Base-by-base conservation (phyloP, 1,140 invertebrate species). In the Telenomus remus region DNA sequence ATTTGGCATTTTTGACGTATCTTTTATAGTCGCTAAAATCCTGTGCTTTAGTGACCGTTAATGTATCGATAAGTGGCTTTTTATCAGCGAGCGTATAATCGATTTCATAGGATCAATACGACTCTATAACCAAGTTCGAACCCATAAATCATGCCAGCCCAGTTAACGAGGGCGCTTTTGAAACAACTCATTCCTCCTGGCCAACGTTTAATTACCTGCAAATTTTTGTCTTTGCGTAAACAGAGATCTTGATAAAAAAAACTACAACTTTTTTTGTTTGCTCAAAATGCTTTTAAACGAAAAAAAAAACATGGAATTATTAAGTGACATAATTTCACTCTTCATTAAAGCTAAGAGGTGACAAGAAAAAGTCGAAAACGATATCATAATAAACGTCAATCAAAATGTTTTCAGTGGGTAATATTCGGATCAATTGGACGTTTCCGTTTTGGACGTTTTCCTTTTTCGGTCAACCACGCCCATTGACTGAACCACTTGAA, bases 41-140 rank as follows among this genome's bases (percentile, higher is more conserved):
- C 34, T 44, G 60, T 27, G 6, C 19, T 27, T 6, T 27, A 6
- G 1, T 27, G 19, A n/a, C n/a, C 6, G 65, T 60, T 60, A 55
- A 76, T 76, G 59, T 27, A 69, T 60, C 14, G 65, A 75, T 75
- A 47, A 7, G 16, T 15, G 12, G n/a, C n/a, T n/a, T n/a, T 39
- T 76, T 76, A 65, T 65, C 73, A 70, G 34, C 39, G 12, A 14
- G 4, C 49, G 12, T 55, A 76, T 76, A 76, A 76, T 76, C 73
- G 73, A 60, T 69, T 63, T 49, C 37, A 7, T 33, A 39, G 43
- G 61, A 65, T 70, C 70, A 76, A 64, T 59, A 60, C 51, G 37
- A 35, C 34, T 42, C 13, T 43, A 55, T 47, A 59, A 55, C 43
- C 4, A 39, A 14, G n/a, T n/a, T n/a, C 37, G 57, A 42, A 27